These are phyloP conservation scores for Limnodromus scolopaceus DNA, from an alignment of 2,797 vertebrate genomes.

Conservation along the genomic window DNA sequence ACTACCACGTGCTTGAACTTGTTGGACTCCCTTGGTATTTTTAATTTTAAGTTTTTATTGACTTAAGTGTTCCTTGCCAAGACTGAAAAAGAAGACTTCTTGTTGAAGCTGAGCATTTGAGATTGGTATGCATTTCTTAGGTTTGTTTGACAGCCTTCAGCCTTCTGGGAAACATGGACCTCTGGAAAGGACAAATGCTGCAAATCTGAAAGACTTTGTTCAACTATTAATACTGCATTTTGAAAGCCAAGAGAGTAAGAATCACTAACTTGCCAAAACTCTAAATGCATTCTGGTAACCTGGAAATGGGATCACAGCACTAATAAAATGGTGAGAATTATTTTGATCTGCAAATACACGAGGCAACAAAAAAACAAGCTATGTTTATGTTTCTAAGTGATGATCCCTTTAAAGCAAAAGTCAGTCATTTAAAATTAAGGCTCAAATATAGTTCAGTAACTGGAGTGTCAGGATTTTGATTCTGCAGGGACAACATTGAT, in stretches of 20 bases:
- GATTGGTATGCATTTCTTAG: not conserved
- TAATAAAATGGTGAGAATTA: not conserved
- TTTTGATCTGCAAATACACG: not conserved
- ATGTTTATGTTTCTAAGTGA: not conserved
- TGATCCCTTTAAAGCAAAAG: not conserved
- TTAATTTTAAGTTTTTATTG: slow-evolving; percentile 14
- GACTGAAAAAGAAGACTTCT: not conserved
- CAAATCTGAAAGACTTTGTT: not conserved
- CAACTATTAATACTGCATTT: not conserved
- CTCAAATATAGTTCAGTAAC: slow-evolving; percentile 24
- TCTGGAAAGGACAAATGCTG: not conserved
- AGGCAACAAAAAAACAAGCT: not conserved
- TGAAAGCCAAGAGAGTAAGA: not conserved
- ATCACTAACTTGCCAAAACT: not conserved
- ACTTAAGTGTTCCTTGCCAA: not conserved
- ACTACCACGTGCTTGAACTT: not conserved
- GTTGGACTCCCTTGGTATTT: not conserved
- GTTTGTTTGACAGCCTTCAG: not conserved
- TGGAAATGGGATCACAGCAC: not conserved
- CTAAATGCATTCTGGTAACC: not conserved
- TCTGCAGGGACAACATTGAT: slow-evolving; percentile 44
- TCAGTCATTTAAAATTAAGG: slow-evolving; percentile 24
- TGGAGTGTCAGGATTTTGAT: slow-evolving; percentile 35
- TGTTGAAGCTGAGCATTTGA: not conserved
- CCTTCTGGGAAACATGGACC: not conserved